Percentiles rank a stretch among this genome's conserved stretches.
Evolutionary conservation across 2,888 invertebrate genomes (phyloP).

Genomic region (Nephrotoma guestfalica): DNA sequence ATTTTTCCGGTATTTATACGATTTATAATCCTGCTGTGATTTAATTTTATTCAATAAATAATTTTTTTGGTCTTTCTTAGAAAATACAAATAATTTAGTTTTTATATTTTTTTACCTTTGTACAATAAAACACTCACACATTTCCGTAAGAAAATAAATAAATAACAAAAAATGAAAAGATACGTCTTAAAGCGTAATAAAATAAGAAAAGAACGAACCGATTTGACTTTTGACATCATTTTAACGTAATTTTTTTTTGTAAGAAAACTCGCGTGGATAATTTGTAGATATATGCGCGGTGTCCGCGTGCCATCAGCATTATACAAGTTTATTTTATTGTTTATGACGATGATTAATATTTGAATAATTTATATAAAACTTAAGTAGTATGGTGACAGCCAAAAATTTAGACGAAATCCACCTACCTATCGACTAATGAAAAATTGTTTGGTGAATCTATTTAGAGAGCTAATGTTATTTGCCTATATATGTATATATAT

Average conservation of each 20-base stretch:
- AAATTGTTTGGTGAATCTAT: background rate
- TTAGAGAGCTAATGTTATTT: background rate
- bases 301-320: background rate
- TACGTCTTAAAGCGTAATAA: background rate
- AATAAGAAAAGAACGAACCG: background rate
- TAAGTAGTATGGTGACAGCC: background rate
- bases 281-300: background rate
- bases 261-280: background rate
- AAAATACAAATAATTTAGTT: background rate
- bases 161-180: background rate
- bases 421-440: background rate
- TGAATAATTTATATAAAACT: background rate
- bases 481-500: background rate
- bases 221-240: conserved; percentile 3
- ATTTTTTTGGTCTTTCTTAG: background rate
- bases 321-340: background rate
- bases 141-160: background rate
- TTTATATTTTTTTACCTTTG: background rate
- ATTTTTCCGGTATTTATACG: background rate
- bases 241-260: background rate
- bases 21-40: background rate
- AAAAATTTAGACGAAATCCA: background rate
- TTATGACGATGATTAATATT: background rate
- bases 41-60: conserved; percentile 2
- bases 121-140: background rate